phyloP scores from a whole-genome alignment of 2,113 vertebrate species.

The Sakesphorus luctuosus region DNA sequence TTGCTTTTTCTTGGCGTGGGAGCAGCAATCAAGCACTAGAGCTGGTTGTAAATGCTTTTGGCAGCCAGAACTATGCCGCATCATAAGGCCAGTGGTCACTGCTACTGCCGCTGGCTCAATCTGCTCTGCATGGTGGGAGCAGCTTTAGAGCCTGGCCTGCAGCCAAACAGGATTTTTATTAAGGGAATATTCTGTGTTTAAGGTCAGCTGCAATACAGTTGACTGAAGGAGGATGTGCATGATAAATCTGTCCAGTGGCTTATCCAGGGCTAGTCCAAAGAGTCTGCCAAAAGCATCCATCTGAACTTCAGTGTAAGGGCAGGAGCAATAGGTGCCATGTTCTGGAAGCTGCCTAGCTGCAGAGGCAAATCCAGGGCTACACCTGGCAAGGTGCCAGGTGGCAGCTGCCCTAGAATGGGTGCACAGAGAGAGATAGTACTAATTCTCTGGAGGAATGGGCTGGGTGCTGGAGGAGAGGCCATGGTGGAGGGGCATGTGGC shows the following conservation, averaged over 20 bases:
- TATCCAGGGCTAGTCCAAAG: neutral
- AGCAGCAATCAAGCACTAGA: neutral
- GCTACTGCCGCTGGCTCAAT: neutral
- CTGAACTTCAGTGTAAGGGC: neutral
- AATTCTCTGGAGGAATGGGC: neutral
- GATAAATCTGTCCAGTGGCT: neutral
- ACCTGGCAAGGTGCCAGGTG: neutral
- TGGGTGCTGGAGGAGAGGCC: neutral
- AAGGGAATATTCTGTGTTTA: neutral
- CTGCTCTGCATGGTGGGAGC: neutral
- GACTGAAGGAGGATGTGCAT: neutral
- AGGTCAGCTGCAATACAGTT: neutral
- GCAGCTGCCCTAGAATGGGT: neutral
- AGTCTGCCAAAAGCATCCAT: neutral
- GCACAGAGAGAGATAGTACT: neutral
- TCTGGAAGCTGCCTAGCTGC: neutral
- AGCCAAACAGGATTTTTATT: neutral
- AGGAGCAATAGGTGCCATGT: accelerated
- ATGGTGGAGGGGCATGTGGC: neutral
- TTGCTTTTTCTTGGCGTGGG: neutral
- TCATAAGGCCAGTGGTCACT: neutral
- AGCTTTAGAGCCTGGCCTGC: neutral
- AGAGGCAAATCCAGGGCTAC: neutral
- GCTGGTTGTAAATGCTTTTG: neutral
- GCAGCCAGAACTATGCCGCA: neutral